Evolutionary conservation across 2,888 invertebrate species (phyloP), one percentile per base, ranked within the genome.

Genomic region (Blastobasis adustella): DNA sequence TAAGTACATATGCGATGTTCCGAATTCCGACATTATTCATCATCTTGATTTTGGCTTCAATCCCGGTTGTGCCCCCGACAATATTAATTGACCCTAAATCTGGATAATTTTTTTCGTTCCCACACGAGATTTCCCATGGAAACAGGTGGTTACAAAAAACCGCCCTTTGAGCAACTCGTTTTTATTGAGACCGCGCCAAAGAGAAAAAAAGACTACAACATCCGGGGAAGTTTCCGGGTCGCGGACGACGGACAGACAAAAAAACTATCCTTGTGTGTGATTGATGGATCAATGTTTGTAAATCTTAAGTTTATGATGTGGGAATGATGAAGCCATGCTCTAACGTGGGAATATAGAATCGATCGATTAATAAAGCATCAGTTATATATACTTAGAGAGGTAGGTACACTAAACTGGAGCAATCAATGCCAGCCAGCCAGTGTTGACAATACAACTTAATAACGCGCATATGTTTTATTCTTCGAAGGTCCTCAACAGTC

Each of bases 171-270:
- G 66, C 72, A 79, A 79, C 76, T 79, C 74, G 79, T 80, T 83
- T 85, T 84, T 80, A 77, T 78, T 71, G 54, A 61, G 62, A 58
- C 50, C 48, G 61, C 59, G 54, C 49, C 54, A 58, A 58, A 59
- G 67, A 76, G 81, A 82, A 80, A 79, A 10, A 45, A 46, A 46
- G 36, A 36, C 36, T 10, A 10, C 10, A 76, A 69, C 77, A 80
- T 85, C 85, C 85, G 82, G 79, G 71, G 71, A 59, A 67, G 67
- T 82, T 85, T 86, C 86, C 86, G 82, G 85, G 79, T 82, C 71
- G 69, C 57, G 59, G 60, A 69, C 69, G 68, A 69, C 71, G 69
- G 61, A 53, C 54, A 47, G 52, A 59, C 61, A 72, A 73, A 73
- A 77, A 82, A 78, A 65, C 59, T 54, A 59, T 63, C 64, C 69